Percentiles rank a stretch among this genome's conserved stretches.
Conservation (phyloP, 2,113 vertebrate genomes). For the Otolemur garnettii region DNA sequence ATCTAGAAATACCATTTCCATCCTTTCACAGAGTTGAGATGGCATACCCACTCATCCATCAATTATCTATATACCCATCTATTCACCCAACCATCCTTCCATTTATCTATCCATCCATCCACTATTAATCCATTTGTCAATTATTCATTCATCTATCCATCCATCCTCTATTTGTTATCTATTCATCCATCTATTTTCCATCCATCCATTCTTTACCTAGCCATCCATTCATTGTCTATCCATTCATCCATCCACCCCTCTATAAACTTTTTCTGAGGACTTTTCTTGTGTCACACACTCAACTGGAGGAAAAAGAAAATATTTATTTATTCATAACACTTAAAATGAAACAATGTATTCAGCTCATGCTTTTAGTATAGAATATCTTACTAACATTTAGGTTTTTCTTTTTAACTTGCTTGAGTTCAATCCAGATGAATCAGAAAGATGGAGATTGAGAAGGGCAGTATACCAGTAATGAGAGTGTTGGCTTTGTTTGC, state of each 20-base stretch:
- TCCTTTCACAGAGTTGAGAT: neutral
- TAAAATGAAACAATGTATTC: neutral
- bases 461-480: fast-evolving
- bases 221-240: neutral
- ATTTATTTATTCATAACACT: neutral
- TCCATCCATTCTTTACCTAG: neutral
- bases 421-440: neutral
- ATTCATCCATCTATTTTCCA: neutral
- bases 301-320: neutral
- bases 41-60: too few relatives aligned
- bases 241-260: neutral
- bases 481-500: too few relatives aligned
- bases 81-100: neutral
- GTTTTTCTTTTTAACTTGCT: neutral
- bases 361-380: neutral
- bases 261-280: neutral
- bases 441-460: neutral
- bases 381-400: neutral
- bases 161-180: too few relatives aligned
- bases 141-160: neutral
- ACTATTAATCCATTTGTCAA: neutral
- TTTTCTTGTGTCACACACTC: neutral
- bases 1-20: neutral
- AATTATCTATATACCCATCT: neutral
- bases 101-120: neutral